Percentiles rank a stretch among this genome's conserved stretches.
Conservation (phyloP, 1,140 invertebrate species). For the Philopotamus ludificatus region DNA sequence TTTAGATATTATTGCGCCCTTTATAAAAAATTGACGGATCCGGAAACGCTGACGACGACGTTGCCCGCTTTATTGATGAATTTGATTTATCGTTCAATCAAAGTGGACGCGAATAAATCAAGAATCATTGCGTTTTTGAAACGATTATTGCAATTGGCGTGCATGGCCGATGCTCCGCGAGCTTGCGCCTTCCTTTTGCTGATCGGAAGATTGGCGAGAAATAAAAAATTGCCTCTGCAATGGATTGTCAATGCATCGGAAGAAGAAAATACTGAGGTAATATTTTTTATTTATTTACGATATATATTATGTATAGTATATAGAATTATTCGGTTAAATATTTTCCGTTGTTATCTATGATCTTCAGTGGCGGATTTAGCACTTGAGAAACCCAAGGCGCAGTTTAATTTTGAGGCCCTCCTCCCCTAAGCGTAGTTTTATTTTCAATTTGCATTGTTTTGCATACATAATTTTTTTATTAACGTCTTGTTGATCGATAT, state of each 20-base stretch:
- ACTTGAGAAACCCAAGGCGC: too few relatives aligned
- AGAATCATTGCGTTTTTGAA: slow-evolving; percentile 86
- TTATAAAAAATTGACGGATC: slow-evolving; percentile 83
- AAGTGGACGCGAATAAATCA: slow-evolving; percentile 69
- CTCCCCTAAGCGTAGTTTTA: too few relatives aligned
- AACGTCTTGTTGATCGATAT: too few relatives aligned
- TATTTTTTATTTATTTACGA: too few relatives aligned
- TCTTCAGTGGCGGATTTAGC: too few relatives aligned
- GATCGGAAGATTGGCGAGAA: slow-evolving; percentile 25
- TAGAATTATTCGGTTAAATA: too few relatives aligned
- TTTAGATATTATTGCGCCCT: slow-evolving; percentile 83
- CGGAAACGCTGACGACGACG: slow-evolving; percentile 70
- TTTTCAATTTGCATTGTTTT: too few relatives aligned
- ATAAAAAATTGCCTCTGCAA: slow-evolving; percentile 17
- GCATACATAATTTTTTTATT: too few relatives aligned
- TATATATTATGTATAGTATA: too few relatives aligned
- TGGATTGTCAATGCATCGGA: background rate
- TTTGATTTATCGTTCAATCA: slow-evolving; percentile 82
- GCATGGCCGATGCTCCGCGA: slow-evolving; percentile 27
- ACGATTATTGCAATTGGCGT: slow-evolving; percentile 76
- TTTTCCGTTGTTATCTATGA: too few relatives aligned
- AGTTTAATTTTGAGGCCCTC: too few relatives aligned
- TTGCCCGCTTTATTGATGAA: slow-evolving; percentile 84
- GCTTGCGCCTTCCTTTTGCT: slow-evolving; percentile 32
- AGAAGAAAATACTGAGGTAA: background rate